Evolutionary conservation across 1,140 invertebrate genomes (phyloP), one percentile per base, ranked within the genome.

Genomic region (Scaptomyza pallida): DNA sequence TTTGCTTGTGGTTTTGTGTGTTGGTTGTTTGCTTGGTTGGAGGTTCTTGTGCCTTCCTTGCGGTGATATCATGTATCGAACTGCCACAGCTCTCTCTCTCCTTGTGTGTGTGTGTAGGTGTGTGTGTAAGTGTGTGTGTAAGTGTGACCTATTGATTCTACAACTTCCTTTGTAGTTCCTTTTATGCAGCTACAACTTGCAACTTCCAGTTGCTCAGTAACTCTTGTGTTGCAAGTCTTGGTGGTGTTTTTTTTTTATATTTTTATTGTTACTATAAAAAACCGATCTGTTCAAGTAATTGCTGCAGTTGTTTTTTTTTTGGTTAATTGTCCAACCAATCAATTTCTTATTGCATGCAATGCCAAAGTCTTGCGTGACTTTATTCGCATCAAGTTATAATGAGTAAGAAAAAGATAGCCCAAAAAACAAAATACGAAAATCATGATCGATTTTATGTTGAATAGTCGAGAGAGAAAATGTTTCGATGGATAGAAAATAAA

Each of bases 1-100:
- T 45, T 47, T 55, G n/a, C n/a, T n/a, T n/a, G 13, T 33, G 8
- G 33, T 56, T 44, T 63, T 60, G 17, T 70, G 26, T 35, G 41
- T 48, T 30, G 5, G 6, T 6, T 30, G 5, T 8, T 13, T 45
- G 16, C 8, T 33, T 56, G 51, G 50, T 55, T 8, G 59, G 15
- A 64, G 52, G 45, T 60, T 72, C 77, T 62, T 86, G 82, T 88
- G 77, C 81, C 82, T 86, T 86, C 78, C 45, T 74, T 61, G 75
- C 57, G 73, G 76, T 86, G 81, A 81, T 86, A 86, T 86, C 81
- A 88, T 81, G 81, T 85, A 86, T 64, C 44, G 44, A 54, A 72
- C 52, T 71, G 45, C 54, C 23, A 59, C 45, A 23, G 15, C 55
- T 45, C 21, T 23, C 55, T 45, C 21, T 23, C 21, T 23, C 3